Base-by-base conservation (phyloP, 2,113 vertebrate genomes). In the Azemiops feae region DNA sequence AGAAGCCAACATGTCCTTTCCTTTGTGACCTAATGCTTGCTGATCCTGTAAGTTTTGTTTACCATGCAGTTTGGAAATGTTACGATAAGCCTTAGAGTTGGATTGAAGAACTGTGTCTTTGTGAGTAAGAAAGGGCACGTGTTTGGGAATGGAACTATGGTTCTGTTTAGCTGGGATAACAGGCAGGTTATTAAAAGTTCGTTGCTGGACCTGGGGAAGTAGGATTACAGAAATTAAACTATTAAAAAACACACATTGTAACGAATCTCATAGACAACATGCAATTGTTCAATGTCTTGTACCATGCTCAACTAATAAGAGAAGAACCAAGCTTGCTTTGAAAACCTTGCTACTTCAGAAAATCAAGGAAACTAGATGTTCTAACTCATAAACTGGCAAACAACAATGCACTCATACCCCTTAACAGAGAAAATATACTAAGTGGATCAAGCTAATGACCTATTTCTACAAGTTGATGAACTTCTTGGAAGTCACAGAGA, bases 131-230 rank as follows among this genome's bases (percentile, higher is more conserved):
- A 94, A 88, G 91, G 89, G 69, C 30, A 43, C 87, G 85, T n/a
- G 96, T 96, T 50, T 95, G 93, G 94, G 96, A 96, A 91, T 96
- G 96, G 97, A 97, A 94, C 89, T 95, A 93, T 96, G 95, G 94
- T 98, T 94, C 93, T 97, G 97, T 97, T 98, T 97, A 94, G 97
- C 50, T 91, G 97, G 97, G 96, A 98, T 92, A 96, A 98, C 89
- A 85, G 97, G 96, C 0, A 94, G 98, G 96, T 98, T 98, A 98
- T 97, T 98, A 97, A 98, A 97, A 95, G 97, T 97, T 81, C 94
- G 96, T 92, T 95, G 96, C 96, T 98, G 97, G 95, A 98, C 97
- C 97, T 98, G 97, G 87, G 95, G 14, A 93, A 97, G 95, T 86
- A 97, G 96, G 97, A 97, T 97, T 97, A 98, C 93, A 97, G 54